Evolutionary conservation across 2,113 vertebrate species (phyloP).

Genomic region (Eublepharis macularius): DNA sequence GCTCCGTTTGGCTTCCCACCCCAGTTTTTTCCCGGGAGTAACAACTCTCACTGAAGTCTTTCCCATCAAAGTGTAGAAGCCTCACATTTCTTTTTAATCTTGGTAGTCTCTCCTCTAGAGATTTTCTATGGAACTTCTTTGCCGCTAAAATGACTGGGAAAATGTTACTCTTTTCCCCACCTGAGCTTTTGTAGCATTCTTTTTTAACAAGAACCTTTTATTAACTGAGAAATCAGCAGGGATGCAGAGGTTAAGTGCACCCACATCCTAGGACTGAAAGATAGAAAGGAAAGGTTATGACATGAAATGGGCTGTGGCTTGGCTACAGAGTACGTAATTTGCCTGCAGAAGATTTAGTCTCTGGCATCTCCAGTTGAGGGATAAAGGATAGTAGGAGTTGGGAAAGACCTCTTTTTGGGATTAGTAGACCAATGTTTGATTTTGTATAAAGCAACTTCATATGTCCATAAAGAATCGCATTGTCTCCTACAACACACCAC

Average conservation of each 20-base stretch:
- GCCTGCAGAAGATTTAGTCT: no score
- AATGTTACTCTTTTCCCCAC: background rate
- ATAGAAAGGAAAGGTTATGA: no score
- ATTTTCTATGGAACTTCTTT: background rate
- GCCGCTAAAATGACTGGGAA: background rate
- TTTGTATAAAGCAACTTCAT: no score
- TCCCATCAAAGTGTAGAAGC: background rate
- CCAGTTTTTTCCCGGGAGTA: background rate
- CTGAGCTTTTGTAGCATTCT: background rate
- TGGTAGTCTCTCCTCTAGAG: background rate
- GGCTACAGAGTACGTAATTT: no score
- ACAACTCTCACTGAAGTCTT: background rate
- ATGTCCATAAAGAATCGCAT: no score
- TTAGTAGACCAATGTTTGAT: no score
- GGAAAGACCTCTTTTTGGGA: no score
- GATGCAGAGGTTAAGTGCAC: background rate
- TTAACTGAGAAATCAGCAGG: background rate
- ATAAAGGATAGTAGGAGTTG: no score
- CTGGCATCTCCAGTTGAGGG: no score
- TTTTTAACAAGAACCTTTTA: no score
- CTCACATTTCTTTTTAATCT: background rate
- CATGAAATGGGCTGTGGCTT: no score
- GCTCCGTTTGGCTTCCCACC: background rate
- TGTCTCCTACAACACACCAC: no score
- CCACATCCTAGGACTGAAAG: background rate